Evolutionary conservation across 2,888 invertebrate species (phyloP).

Genomic region (Tinea pellionella): DNA sequence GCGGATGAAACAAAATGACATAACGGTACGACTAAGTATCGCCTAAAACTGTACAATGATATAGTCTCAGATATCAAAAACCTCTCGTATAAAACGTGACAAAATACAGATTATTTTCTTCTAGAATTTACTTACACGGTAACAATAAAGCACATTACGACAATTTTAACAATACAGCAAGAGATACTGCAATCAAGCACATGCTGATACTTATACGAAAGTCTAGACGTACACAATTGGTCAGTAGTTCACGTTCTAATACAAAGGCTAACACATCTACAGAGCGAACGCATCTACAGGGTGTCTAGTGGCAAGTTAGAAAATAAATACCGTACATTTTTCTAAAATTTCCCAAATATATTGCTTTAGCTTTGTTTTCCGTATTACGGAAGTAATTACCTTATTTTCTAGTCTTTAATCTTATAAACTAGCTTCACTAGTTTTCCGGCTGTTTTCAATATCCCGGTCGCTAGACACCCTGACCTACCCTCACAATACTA

Average conservation of each 20-base stretch:
- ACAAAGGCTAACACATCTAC: background rate
- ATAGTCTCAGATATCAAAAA: conserved; percentile 57
- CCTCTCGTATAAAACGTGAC: conserved; percentile 63
- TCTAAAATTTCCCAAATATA: too few relatives aligned
- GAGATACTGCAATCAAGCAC: conserved; percentile 23
- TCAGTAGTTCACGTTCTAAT: background rate
- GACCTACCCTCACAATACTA: background rate
- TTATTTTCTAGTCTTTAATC: too few relatives aligned
- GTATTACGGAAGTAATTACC: too few relatives aligned
- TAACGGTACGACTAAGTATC: conserved; percentile 53
- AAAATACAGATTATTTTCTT: conserved; percentile 42
- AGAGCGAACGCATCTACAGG: background rate
- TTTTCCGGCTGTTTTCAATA: too few relatives aligned
- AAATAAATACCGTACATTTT: too few relatives aligned
- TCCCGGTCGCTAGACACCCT: too few relatives aligned
- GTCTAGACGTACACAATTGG: background rate
- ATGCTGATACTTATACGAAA: background rate
- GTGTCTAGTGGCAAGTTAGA: too few relatives aligned
- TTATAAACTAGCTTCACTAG: too few relatives aligned
- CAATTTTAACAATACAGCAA: conserved; percentile 38
- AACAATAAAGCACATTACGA: conserved; percentile 59
- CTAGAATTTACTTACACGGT: conserved; percentile 53
- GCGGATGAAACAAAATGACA: conserved; percentile 45
- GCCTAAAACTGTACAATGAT: conserved; percentile 67
- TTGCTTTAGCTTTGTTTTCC: too few relatives aligned